These are phyloP conservation scores for Callospermophilus lateralis DNA, from an alignment of 2,113 vertebrate species.

Conservation along the genomic window DNA sequence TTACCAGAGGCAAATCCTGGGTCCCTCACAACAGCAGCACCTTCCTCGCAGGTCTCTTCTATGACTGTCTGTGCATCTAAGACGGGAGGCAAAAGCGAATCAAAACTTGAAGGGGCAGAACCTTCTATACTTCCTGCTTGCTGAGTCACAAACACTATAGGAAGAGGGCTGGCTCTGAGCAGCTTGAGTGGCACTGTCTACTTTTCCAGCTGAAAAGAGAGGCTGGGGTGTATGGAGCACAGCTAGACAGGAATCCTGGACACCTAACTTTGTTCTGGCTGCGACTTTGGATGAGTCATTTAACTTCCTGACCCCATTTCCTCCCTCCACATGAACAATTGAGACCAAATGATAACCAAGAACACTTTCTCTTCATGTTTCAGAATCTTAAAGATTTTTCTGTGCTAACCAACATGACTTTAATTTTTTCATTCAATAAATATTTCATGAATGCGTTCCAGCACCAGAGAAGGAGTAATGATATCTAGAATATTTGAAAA, in stretches of 20 bases:
- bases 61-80: accelerated
- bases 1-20: conserved; percentile 29
- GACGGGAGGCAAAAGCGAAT: neutral
- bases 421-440: neutral
- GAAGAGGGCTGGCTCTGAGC: neutral
- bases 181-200: neutral
- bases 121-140: conserved; percentile 65
- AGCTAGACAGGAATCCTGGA: neutral
- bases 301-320: neutral
- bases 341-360: neutral
- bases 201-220: neutral
- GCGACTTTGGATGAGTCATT: neutral
- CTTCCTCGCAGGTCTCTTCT: neutral
- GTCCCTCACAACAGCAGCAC: neutral
- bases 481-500: neutral
- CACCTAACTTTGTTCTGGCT: neutral
- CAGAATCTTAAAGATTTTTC: neutral
- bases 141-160: neutral
- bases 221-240: neutral
- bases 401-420: neutral
- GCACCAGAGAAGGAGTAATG: neutral
- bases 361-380: neutral
- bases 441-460: neutral
- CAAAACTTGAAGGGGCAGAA: neutral
- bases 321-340: neutral